Base-by-base conservation (phyloP, 30 jellyfish, hydroid and myxozoan species). In the Aurelia sp. region DNA sequence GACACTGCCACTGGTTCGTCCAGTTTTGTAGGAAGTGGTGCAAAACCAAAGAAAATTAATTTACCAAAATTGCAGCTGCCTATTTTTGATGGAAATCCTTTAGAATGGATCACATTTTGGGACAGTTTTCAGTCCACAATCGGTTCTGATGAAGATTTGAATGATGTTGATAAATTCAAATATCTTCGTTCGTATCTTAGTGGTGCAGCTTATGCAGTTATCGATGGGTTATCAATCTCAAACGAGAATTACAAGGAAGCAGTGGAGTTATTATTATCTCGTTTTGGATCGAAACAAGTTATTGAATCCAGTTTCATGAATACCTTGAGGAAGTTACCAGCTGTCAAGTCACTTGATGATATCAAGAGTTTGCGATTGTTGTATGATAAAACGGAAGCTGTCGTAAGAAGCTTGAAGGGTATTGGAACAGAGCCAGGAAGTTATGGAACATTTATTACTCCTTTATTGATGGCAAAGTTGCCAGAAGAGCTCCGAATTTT, bases 241-340 rank as follows among this genome's bases (percentile, higher is more conserved):
- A 44, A 21, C 20, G 89, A 78, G 5, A 59, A 57, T 27, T 27
- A 27, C 33, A 27, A 27, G 33, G 33, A 27, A 27, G 33, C 33
- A 27, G 33, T 27, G 33, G 33, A 27, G 33, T 27, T 27, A 27
- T 27, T 27, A 27, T 27, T 27, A 27, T 27, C 33, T 27, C 33
- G 22, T 78, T 48, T n/a, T 47, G 87, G 89, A 30, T 60, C 68
- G 24, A 30, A 85, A 6, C 88, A 81, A 58, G 91, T 81, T 63
- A 9, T 81, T 24, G 52, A 62, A 31, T 81, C 87, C 7, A 84
- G 70, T 19, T 64, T 60, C 47, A 67, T 62, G 88, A 66, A 81
- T 24, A 33, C 91, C 10, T 48, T 67, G 31, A 31, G 10, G 20
- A 67, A 63, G 48, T 21, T 67, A 11, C 50, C 20, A 5, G 69